These are phyloP conservation scores for Dromas ardeola DNA, from an alignment of 2,113 vertebrate genomes.

Conservation along the genomic window DNA sequence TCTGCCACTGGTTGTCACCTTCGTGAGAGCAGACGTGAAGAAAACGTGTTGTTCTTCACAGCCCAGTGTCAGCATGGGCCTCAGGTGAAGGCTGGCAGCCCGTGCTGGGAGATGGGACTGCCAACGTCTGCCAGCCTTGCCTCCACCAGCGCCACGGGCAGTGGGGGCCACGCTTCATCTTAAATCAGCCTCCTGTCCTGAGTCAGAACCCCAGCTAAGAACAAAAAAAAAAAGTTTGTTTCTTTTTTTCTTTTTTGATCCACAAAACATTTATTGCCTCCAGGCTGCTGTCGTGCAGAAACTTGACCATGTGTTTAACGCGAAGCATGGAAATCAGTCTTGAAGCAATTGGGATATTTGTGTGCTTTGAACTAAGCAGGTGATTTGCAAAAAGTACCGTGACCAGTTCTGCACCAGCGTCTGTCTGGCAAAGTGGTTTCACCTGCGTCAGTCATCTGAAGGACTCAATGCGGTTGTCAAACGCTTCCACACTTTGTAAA, in stretches of 20 bases:
- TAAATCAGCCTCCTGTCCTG: neutral
- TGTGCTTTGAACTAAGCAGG: neutral
- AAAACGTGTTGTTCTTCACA: neutral
- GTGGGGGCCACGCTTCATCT: neutral
- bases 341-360: neutral
- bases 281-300: neutral
- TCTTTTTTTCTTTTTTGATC: neutral
- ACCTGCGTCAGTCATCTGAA: neutral
- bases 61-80: neutral
- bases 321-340: neutral
- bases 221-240: neutral
- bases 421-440: neutral
- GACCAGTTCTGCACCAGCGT: neutral
- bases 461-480: neutral
- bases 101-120: fast-evolving
- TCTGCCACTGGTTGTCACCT: neutral
- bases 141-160: neutral
- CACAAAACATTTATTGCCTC: neutral
- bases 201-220: neutral
- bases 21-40: neutral
- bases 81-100: neutral
- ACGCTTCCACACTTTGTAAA: neutral
- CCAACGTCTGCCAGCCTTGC: neutral
- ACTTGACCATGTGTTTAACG: neutral
- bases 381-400: neutral